Evolutionary conservation across 1,140 invertebrate genomes (phyloP).

Genomic region (Drosophila aff.): DNA sequence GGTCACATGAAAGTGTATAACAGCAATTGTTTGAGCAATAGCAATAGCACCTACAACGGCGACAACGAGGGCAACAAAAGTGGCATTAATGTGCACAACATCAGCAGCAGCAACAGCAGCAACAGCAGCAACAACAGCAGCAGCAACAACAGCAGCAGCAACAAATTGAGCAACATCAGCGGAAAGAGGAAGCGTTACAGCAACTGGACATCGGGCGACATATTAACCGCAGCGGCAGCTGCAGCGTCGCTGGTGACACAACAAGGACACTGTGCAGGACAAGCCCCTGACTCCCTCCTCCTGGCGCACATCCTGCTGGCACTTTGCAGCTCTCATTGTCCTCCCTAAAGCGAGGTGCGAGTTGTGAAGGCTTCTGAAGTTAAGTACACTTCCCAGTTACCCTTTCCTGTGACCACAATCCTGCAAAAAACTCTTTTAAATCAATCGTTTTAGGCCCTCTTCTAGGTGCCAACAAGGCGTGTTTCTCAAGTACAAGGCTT

Average conservation of each 20-base stretch:
- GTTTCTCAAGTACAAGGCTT: slow-evolving; percentile 3
- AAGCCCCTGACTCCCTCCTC: not conserved
- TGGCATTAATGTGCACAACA: slow-evolving; percentile 6
- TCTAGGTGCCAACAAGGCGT: not conserved
- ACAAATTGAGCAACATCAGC: slow-evolving; percentile 24
- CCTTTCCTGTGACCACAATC: slow-evolving; percentile 1
- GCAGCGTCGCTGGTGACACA: slow-evolving; percentile 56
- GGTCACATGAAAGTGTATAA: not conserved
- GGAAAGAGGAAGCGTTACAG: slow-evolving; percentile 22
- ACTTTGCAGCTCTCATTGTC: slow-evolving; percentile 8
- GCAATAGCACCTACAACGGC: slow-evolving; percentile 7
- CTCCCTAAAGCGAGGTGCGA: slow-evolving; percentile 16
- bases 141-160: slow-evolving; percentile 15
- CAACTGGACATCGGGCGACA: slow-evolving; percentile 66
- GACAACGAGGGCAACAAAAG: not conserved
- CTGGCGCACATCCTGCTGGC: slow-evolving; percentile 16
- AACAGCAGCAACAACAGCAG: not conserved
- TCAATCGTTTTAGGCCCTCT: not conserved
- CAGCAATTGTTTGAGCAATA: slow-evolving; percentile 15
- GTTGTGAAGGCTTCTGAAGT: not conserved
- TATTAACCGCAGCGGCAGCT: slow-evolving; percentile 69
- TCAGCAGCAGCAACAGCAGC: not conserved
- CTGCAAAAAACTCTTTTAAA: not conserved
- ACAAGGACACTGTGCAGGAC: slow-evolving; percentile 23
- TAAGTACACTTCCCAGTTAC: not conserved